These are phyloP conservation scores for Jacana jacana DNA, from an alignment of 2,113 vertebrate genomes.

Conservation along the genomic window DNA sequence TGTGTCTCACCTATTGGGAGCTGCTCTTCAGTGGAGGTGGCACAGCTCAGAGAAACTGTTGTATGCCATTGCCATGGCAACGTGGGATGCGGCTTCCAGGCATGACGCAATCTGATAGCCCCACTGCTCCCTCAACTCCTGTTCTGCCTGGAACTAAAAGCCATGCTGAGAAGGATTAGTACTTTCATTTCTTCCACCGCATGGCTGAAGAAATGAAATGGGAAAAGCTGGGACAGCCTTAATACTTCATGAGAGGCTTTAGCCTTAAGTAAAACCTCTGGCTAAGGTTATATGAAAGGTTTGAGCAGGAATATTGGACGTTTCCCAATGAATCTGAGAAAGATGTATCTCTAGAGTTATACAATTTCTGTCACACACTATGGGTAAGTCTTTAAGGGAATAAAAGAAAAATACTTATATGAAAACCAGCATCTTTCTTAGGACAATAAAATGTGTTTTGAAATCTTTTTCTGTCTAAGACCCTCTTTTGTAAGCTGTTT, in stretches of 20 bases:
- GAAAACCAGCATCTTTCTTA: neutral
- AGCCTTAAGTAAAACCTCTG: constrained; percentile 37
- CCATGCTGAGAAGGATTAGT: constrained; percentile 56
- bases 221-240: constrained; percentile 49
- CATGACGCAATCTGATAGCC: neutral
- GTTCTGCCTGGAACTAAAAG: constrained; percentile 52
- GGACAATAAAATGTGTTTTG: neutral
- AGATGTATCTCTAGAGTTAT: neutral
- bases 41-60: neutral
- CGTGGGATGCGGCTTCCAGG: neutral
- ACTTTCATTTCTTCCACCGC: constrained; percentile 52
- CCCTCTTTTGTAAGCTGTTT: neutral
- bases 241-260: constrained; percentile 56
- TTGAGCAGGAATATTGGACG: neutral
- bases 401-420: neutral
- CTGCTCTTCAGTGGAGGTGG: neutral
- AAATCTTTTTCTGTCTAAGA: neutral
- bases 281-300: constrained; percentile 25
- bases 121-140: constrained; percentile 15
- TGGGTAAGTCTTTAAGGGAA: neutral
- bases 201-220: constrained; percentile 49
- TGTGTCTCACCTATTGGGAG: neutral
- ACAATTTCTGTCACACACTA: neutral
- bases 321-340: neutral
- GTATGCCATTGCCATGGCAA: constrained; percentile 21